Percentiles rank a stretch among this genome's conserved stretches.
These are phyloP conservation scores for Andrena bicolor DNA, from an alignment of 2,888 invertebrate species.

Conservation along the genomic window DNA sequence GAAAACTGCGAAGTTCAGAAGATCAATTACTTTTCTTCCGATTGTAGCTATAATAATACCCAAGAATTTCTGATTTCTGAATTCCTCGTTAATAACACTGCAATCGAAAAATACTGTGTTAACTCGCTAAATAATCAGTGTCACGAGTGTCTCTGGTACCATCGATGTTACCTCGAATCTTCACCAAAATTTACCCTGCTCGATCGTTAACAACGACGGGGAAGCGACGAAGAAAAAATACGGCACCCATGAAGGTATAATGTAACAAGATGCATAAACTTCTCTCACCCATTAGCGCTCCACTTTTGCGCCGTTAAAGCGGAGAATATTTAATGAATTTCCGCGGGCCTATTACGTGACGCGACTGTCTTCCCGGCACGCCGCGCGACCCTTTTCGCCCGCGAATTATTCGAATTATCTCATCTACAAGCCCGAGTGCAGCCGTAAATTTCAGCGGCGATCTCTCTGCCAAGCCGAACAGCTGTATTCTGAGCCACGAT, in stretches of 20 bases:
- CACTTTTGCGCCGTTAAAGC: slow-evolving; percentile 46
- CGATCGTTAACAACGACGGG: slow-evolving; percentile 18
- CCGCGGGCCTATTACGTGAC: slow-evolving; percentile 46
- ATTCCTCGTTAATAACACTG: too few species aligned
- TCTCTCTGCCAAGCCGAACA: background rate
- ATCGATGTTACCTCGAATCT: slow-evolving; percentile 11
- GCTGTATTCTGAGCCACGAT: background rate
- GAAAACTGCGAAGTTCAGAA: too few species aligned
- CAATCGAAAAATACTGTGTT: too few species aligned
- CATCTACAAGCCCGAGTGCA: slow-evolving; percentile 17
- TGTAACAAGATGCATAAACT: slow-evolving; percentile 63
- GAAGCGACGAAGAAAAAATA: background rate
- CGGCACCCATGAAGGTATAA: slow-evolving; percentile 15
- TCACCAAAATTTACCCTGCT: background rate
- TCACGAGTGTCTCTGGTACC: background rate
- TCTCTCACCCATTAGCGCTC: slow-evolving; percentile 61
- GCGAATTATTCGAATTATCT: slow-evolving; percentile 49
- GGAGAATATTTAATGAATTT: slow-evolving; percentile 66
- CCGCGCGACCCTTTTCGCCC: slow-evolving; percentile 7
- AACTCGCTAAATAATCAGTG: too few species aligned
- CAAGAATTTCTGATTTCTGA: too few species aligned
- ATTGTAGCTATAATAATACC: too few species aligned
- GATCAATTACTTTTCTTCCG: too few species aligned
- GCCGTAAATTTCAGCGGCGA: slow-evolving; percentile 29
- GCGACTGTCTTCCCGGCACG: slow-evolving; percentile 26